These are phyloP conservation scores for Ophiothrix spiculata DNA, from an alignment of 35 echinoderm and acorn worm species.

Conservation along the genomic window DNA sequence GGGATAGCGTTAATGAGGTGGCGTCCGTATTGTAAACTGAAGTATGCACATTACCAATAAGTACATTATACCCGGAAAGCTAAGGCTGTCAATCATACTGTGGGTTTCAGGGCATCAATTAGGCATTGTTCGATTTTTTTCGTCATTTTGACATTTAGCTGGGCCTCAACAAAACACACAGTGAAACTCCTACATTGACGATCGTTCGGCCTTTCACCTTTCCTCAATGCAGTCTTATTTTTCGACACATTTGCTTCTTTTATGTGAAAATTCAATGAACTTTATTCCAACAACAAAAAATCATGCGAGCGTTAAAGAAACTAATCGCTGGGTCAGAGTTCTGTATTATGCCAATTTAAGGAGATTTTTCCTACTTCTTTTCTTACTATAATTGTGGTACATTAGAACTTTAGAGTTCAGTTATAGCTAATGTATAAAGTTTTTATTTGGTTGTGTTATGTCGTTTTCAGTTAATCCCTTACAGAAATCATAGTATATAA, in stretches of 20 bases:
- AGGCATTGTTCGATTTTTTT: conserved; percentile 2
- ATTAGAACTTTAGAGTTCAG: too few species aligned
- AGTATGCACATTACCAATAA: conserved; percentile 1
- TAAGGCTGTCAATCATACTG: background rate
- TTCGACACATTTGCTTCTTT: background rate
- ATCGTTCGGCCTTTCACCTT: conserved; percentile 9
- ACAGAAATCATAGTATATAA: too few species aligned
- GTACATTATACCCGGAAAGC: conserved; percentile 11
- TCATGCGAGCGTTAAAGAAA: background rate
- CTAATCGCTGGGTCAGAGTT: background rate
- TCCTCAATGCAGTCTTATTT: background rate
- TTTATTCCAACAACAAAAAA: background rate
- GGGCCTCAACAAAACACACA: background rate
- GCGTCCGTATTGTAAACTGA: background rate
- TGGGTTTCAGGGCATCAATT: conserved; percentile 9
- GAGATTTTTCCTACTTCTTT: too few species aligned
- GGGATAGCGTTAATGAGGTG: conserved; percentile 4
- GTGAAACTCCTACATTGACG: background rate
- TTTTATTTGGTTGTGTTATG: too few species aligned
- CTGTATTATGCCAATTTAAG: background rate
- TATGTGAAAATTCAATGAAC: conserved; percentile 5
- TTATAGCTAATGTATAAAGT: too few species aligned
- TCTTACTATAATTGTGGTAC: too few species aligned
- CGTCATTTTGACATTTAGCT: background rate
- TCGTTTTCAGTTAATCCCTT: too few species aligned